Evolutionary conservation across 1,140 invertebrate genomes (phyloP).

Genomic region (Helicorthomorpha holstii): DNA sequence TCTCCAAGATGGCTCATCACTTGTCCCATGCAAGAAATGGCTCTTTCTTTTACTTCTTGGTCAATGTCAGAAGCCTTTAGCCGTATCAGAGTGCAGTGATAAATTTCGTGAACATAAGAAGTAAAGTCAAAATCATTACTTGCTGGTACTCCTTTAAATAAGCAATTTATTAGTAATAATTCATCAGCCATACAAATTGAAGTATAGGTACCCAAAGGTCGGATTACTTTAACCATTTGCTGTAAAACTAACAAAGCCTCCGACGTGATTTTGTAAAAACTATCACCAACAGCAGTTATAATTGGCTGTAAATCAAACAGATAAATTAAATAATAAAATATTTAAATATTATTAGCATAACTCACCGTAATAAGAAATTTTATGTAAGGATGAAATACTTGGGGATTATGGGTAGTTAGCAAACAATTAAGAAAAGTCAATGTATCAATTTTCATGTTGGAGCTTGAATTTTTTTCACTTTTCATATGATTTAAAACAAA

Average conservation of each 20-base stretch:
- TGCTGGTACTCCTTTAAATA: slow-evolving; percentile 28
- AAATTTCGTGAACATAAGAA: slow-evolving; percentile 61
- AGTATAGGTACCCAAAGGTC: slow-evolving; percentile 48
- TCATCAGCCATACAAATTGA: not conserved
- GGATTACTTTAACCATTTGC: slow-evolving; percentile 82
- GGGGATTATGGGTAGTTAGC: slow-evolving; percentile 60
- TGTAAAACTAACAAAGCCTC: slow-evolving; percentile 85
- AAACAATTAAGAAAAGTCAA: slow-evolving; percentile 80
- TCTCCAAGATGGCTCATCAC: slow-evolving; percentile 85
- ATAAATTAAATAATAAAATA: not conserved
- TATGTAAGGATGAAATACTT: slow-evolving; percentile 63
- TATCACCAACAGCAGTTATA: slow-evolving; percentile 72
- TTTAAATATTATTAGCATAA: not conserved
- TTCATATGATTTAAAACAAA: slow-evolving; percentile 14
- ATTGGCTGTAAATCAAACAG: slow-evolving; percentile 37
- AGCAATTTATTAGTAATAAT: not conserved
- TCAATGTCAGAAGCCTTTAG: slow-evolving; percentile 91
- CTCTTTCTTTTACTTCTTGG: slow-evolving; percentile 95
- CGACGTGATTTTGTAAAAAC: slow-evolving; percentile 96
- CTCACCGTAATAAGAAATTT: slow-evolving; percentile 53
- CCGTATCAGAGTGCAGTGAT: slow-evolving; percentile 63
- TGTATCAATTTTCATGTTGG: slow-evolving; percentile 97
- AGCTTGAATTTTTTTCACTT: slow-evolving; percentile 83
- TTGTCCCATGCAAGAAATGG: slow-evolving; percentile 93
- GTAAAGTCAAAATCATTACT: slow-evolving; percentile 62